Evolutionary conservation across 2,888 invertebrate species (phyloP), one percentile per base, ranked within the genome.

Genomic region (Ceriagrion tenellum): DNA sequence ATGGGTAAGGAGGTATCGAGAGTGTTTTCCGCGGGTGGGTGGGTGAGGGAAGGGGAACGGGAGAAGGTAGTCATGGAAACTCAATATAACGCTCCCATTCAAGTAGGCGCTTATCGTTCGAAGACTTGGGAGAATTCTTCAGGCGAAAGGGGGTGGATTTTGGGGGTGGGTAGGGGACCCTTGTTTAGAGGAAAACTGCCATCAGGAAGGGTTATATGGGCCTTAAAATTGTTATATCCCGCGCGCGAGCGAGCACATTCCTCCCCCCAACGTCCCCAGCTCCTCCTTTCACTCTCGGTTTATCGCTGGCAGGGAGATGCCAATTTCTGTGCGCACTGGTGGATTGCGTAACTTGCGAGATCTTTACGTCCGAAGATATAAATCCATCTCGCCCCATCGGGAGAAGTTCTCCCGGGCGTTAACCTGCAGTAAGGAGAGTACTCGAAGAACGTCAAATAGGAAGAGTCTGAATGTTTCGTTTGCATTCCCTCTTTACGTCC

Each of bases 171-270:
- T 30, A 30, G 13, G 30, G 74, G 18, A 59, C 59, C 59, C 59
- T 59, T 59, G 59, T 59, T 59, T 69, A 18, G 74, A 81, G 74
- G 74, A 35, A 30, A 20, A 13, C 81, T 13, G 35, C 8, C 35
- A 35, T 47, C 47, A 18, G 20, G 81, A 35, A 59, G 81, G 81
- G 81, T 35, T 81, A 81, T 81, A 35, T 59, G 59, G 18, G 35
- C 81, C 81, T 81, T 81, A 81, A 81, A 81, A 81, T 13, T 23
- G 81, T 81, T 81, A 81, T 35, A 35, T 81, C 81, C 81, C 81
- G 30, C 30, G 74, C 30, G 74, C 74, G 30, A 81, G 81, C 13
- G 35, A 35, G 81, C 81, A 13, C 81, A 81, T 81, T 35, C 13
- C 81, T 35, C 35, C 13, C 8, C 8, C 47, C n/a, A n/a, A n/a